Base-by-base conservation (phyloP, 2,113 vertebrate species). In the Spheniscus mendiculus region DNA sequence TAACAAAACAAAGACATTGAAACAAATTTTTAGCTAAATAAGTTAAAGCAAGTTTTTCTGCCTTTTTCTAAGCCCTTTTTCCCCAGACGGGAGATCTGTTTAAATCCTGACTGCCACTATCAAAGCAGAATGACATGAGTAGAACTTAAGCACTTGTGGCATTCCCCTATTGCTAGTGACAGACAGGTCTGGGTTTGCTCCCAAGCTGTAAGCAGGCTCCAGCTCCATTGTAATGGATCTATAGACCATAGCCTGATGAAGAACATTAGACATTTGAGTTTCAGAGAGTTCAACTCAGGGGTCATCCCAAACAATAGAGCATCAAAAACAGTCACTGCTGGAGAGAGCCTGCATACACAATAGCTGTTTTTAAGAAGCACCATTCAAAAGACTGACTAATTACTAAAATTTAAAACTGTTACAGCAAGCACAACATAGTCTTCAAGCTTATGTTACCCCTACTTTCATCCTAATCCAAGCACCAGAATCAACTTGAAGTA, bases 321-420 rank as follows among this genome's bases (percentile, higher is more conserved):
- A 96, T 97, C 97, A 97, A 97, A 97, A 97, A 96, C 97, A 96
- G 96, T 90, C 96, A 86, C 97, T 95, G 97, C 93, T 96, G 97
- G 96, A 97, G 87, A 96, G 92, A 93, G 95, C 90, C 85, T 93
- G 87, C 85, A 88, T 5, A 81, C 74, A 97, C 96, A 97, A 97
- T 97, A 83, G 96, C 88, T 90, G 93, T 90, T 96, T 97, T 96
- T 94, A 97, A 97, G 90, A 88, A 93, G 82, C 58, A 88, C 50
- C 58, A 85, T 88, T 97, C 93, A 92, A 88, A 96, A 94, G 95
- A 93, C 56, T 0, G 70, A 97, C 95, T 97, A 97, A 97, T 97
- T 96, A 94, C 96, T 94, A 96, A 95, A 95, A 97, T 96, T 96
- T 95, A 94, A 83, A 95, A 94, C 87, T 97, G 95, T 97, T 97